These are phyloP conservation scores for Phoeniculus purpureus DNA, from an alignment of 2,797 vertebrate genomes.

Conservation along the genomic window DNA sequence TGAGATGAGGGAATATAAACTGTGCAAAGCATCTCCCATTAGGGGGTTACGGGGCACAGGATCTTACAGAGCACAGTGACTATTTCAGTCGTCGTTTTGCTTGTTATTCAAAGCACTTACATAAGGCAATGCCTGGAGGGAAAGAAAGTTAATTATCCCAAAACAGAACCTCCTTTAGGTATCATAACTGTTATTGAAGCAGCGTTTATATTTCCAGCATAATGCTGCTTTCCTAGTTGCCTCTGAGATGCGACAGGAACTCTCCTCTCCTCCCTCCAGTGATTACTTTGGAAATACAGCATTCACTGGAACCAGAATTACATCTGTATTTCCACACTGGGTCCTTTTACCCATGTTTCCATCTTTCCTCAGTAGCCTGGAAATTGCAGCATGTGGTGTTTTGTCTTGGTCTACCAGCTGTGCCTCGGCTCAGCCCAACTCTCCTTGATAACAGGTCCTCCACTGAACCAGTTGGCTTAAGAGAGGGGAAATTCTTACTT, in stretches of 20 bases:
- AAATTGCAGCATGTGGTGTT: background rate
- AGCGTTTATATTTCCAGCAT: constrained; percentile 41
- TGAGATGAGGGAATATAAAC: background rate
- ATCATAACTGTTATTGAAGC: constrained; percentile 7
- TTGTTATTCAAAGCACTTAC: constrained; percentile 40
- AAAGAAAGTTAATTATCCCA: constrained; percentile 33
- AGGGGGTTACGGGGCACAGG: background rate
- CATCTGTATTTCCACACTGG: constrained; percentile 28
- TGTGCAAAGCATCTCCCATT: background rate
- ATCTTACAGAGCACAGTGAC: constrained; percentile 3
- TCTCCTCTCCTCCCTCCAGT: constrained; percentile 53
- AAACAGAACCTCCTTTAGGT: constrained; percentile 41
- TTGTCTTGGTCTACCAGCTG: background rate
- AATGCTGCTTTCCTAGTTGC: constrained; percentile 46
- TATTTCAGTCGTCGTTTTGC: constrained; percentile 42
- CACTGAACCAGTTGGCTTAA: background rate
- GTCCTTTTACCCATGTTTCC: background rate
- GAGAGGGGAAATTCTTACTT: background rate
- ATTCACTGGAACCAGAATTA: constrained; percentile 29
- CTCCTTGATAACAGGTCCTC: background rate
- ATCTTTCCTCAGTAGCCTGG: background rate
- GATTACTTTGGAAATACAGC: background rate
- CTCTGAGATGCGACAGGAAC: constrained; percentile 43
- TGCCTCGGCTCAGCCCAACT: background rate
- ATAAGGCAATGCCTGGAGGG: constrained; percentile 34